Base-by-base conservation (phyloP, 2,113 vertebrate species). In the Entelurus aequoreus region DNA sequence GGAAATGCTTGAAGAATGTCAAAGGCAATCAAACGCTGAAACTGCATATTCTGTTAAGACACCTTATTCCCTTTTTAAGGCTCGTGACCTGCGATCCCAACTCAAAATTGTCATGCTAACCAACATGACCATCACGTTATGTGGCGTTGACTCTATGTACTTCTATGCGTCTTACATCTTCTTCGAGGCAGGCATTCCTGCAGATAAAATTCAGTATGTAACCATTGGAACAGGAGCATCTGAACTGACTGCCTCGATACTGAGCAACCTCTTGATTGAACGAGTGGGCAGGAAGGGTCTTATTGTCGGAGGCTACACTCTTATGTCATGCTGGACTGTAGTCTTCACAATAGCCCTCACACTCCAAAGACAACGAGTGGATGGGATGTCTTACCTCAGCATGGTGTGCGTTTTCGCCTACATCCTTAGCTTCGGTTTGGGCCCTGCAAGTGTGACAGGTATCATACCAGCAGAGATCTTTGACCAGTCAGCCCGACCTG, bases 401-500 rank as follows among this genome's bases (percentile, higher is more conserved):
- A 89, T 94, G 90, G 82, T 66, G 51, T 95, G 94, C 14, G 74
- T 97, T 60, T 97, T 96, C 1, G 77, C 90, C 71, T 94, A 93
- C 84, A 95, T 96, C 84, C 89, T 97, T 50, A 97, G 95, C 83
- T 97, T 97, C 63, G 94, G 94, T 52, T 86, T 94, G 15, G 93
- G 95, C 50, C 94, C 95, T 67, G 94, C 94, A 0, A 93, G 94
- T 48, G 93, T 98, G 51, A 94, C 94, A 0, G 92, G 92, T 15
- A 86, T 98, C 62, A 75, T 98, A 57, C 93, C 94, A 1, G 90
- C 90, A 0, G 94, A 98, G 79, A 69, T 95, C 53, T 97, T 98
- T 65, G 92, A 94, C 78, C 94, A 97, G 74, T 82, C 74, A 6
- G 76, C 91, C 40, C 88, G 92, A 1, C 94, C 94, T 2, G 92